Evolutionary conservation across 1,140 invertebrate species (phyloP), one percentile per base, ranked within the genome.

Genomic region (Zaprionus lachaisei): DNA sequence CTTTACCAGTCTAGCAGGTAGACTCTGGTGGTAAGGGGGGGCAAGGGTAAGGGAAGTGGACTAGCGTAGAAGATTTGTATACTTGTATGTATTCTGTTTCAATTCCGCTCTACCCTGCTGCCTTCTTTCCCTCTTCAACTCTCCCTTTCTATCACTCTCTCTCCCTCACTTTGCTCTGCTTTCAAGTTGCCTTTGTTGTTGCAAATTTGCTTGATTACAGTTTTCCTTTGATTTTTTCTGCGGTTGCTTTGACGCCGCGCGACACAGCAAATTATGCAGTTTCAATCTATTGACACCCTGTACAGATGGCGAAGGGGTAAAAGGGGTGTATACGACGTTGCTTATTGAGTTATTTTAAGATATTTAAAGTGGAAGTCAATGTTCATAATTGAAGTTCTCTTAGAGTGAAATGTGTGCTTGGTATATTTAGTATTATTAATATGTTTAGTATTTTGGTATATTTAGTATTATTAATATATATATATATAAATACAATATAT

Each of bases 161-260:
- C 26, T 56, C 14, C 55, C 22, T 41, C 28, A 5, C 63, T 11
- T 31, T 31, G 28, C 28, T 56, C 22, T 37, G 4, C 24, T 63
- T 24, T 49, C 62, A 58, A 44, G 20, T 26, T 65, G 20, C 51
- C 41, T 57, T 38, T 51, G 62, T 72, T 72, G 44, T 37, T 67
- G 26, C 41, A 38, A 61, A 55, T 68, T 61, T 54, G 26, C 34
- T 51, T 20, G 31, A 26, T 47, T 17, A 55, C 64, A 68, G 71
- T 61, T 73, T 73, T 55, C 9, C 47, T 68, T 68, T 61, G 44
- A 68, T 73, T 61, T 61, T 61, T 34, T 22, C n/a, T 49, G 62
- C 20, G 41, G 71, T 41, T 60, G 63, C 64, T 60, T 60, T 67
- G 44, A 49, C 34, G 41, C 7, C 28, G 17, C 12, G 34, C 63